Conservation (phyloP, 2,888 invertebrate species). For the Oxycera nigricornis region DNA sequence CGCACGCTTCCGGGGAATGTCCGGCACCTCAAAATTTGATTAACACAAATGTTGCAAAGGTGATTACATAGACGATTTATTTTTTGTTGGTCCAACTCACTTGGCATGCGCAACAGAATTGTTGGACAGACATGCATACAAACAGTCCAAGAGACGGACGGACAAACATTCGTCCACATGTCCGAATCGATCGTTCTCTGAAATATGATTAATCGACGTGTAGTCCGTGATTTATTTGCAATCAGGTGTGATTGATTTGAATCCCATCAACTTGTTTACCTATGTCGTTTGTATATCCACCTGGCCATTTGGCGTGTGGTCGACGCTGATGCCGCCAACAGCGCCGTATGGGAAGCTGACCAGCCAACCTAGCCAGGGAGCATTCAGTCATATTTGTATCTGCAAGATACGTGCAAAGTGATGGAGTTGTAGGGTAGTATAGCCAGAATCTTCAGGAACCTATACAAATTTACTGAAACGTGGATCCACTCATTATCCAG, state of each 20-base stretch:
- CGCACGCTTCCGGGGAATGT: slow-evolving; percentile 35
- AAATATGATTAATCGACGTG: slow-evolving; percentile 37
- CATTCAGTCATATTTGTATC: slow-evolving; percentile 5
- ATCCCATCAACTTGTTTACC: slow-evolving; percentile 40
- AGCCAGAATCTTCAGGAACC: too few species aligned
- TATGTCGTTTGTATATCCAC: slow-evolving; percentile 37
- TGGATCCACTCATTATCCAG: too few species aligned
- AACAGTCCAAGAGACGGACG: too few species aligned
- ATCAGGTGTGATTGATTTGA: slow-evolving; percentile 42
- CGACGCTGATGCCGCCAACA: background rate
- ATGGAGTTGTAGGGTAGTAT: too few species aligned
- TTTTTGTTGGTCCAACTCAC: background rate
- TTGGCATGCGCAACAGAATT: background rate
- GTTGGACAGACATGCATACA: background rate
- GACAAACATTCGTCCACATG: slow-evolving; percentile 7
- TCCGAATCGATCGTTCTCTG: slow-evolving; percentile 23
- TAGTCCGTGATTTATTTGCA: slow-evolving; percentile 37
- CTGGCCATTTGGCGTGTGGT: slow-evolving; percentile 34
- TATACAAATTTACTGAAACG: too few species aligned
- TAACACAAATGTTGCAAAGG: slow-evolving; percentile 1
- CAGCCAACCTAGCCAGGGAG: background rate
- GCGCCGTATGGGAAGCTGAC: slow-evolving; percentile 21
- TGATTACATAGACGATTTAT: slow-evolving; percentile 25
- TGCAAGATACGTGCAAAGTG: too few species aligned
- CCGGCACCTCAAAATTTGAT: slow-evolving; percentile 28